Evolutionary conservation across 2,113 vertebrate genomes (phyloP), one percentile per base, ranked within the genome.

Genomic region (Ailuropoda melanoleuca): DNA sequence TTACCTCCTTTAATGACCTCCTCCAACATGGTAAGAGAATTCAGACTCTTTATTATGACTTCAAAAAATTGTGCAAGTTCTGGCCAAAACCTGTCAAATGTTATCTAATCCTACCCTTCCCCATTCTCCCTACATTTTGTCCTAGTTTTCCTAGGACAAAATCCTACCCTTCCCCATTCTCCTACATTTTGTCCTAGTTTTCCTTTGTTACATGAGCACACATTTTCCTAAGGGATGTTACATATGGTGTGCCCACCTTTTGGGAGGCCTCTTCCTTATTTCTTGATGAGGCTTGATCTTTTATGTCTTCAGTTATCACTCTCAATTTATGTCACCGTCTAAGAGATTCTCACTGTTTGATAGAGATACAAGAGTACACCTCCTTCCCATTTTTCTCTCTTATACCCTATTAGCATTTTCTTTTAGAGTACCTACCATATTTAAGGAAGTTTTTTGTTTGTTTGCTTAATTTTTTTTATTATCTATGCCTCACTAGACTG

Each of bases 101-200:
- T n/a, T 64, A 62, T 64, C 31, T 74, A 81, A 43, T 43, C 23
- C 8, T 53, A 14, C 21, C 0, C 0, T 81, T 12, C 9, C 17
- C 1, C 8, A 86, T 29, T 85, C 29, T 77, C 43, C 43, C 4
- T 68, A 53, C 0, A 19, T 34, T 60, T 92, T 60, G 0, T 62
- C 13, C 18, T 74, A 58, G 31, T 26, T 68, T 83, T 92, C 43
- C 83, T 77, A n/a, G n/a, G n/a, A n/a, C n/a, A n/a, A n/a, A n/a
- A n/a, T n/a, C n/a, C n/a, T n/a, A n/a, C n/a, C 0, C 0, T 81
- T 12, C 8, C 17, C 1, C 8, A 86, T 29, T 85, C 29, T 77
- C 43, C 4, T 68, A 53, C 0, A 19, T 34, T 60, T 92, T 60
- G 0, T 62, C 13, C 18, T 74, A 58, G 31, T 26, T 68, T 83